Percentiles rank a stretch among this genome's conserved stretches.
phyloP scores from a whole-genome alignment of 2,113 vertebrate genomes.

The Callithrix jacchus region DNA sequence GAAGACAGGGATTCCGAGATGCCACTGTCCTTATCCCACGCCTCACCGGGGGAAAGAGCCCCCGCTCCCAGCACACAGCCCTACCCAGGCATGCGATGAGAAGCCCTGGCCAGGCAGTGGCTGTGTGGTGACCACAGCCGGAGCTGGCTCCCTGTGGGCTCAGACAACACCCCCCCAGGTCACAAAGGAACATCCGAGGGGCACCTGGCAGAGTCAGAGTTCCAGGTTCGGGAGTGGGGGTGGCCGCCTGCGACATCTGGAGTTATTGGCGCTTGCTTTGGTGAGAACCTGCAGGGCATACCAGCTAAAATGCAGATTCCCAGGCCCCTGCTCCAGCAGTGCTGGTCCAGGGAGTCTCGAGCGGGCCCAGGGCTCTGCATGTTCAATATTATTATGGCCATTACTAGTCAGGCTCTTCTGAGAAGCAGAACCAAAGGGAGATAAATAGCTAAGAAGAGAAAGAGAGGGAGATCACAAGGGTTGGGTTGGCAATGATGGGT shows the following conservation, averaged over 20 bases:
- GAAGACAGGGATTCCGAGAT: background rate
- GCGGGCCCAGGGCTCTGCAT: background rate
- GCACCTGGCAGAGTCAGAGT: background rate
- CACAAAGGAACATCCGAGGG: accelerated
- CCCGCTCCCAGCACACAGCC: too few species aligned
- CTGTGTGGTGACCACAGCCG: background rate
- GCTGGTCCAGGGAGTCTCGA: too few species aligned
- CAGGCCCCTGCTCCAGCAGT: background rate
- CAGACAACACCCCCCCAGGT: accelerated
- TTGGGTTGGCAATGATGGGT: accelerated
- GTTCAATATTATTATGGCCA: accelerated
- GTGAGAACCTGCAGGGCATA: background rate
- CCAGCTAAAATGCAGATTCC: background rate
- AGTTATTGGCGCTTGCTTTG: accelerated
- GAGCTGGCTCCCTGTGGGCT: background rate
- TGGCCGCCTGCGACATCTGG: accelerated
- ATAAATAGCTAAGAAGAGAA: background rate
- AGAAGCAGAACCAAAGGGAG: background rate
- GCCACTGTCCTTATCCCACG: background rate
- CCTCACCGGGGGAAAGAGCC: too few species aligned
- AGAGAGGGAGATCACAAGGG: background rate
- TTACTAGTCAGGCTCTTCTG: background rate
- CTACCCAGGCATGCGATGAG: background rate
- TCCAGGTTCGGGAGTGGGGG: background rate
- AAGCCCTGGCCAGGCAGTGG: accelerated